phyloP scores from a whole-genome alignment of 1,140 invertebrate species.

The Bradynema listronoti region DNA sequence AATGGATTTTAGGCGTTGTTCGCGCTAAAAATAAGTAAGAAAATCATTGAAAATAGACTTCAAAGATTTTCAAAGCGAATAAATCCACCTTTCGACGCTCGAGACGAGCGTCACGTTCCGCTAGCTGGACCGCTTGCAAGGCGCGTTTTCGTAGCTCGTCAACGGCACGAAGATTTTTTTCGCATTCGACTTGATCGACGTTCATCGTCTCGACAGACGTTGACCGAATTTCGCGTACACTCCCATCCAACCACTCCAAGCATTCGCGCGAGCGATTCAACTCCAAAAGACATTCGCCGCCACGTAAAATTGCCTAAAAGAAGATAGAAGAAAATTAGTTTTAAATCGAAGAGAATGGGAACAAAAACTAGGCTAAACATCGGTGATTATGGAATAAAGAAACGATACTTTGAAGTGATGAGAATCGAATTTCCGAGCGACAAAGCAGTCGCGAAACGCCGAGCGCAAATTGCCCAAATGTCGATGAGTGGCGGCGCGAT shows the following conservation, averaged over 20 bases:
- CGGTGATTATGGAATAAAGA: neutral
- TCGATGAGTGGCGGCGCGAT: slow-evolving; percentile 79
- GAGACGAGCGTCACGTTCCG: slow-evolving; percentile 38
- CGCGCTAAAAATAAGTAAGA: too few relatives aligned
- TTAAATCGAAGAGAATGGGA: neutral
- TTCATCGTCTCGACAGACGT: slow-evolving; percentile 15
- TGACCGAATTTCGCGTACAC: slow-evolving; percentile 10
- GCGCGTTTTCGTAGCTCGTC: slow-evolving; percentile 22
- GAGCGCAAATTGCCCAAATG: slow-evolving; percentile 70
- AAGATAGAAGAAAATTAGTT: neutral
- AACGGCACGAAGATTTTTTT: slow-evolving; percentile 13
- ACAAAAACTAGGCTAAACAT: neutral
- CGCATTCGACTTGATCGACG: too few relatives aligned
- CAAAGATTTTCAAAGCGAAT: too few relatives aligned
- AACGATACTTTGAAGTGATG: slow-evolving; percentile 58
- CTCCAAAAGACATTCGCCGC: slow-evolving; percentile 44
- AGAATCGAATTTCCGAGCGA: slow-evolving; percentile 60
- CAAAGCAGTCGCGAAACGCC: slow-evolving; percentile 59
- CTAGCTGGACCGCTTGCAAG: neutral
- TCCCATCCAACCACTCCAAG: slow-evolving; percentile 38
- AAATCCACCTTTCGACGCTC: too few relatives aligned
- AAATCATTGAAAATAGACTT: too few relatives aligned
- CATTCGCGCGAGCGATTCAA: slow-evolving; percentile 39
- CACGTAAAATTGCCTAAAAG: slow-evolving; percentile 40
- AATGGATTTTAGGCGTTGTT: too few relatives aligned